Evolutionary conservation across 2,113 vertebrate species (phyloP), one percentile per base, ranked within the genome.

Genomic region (Euleptes europaea): DNA sequence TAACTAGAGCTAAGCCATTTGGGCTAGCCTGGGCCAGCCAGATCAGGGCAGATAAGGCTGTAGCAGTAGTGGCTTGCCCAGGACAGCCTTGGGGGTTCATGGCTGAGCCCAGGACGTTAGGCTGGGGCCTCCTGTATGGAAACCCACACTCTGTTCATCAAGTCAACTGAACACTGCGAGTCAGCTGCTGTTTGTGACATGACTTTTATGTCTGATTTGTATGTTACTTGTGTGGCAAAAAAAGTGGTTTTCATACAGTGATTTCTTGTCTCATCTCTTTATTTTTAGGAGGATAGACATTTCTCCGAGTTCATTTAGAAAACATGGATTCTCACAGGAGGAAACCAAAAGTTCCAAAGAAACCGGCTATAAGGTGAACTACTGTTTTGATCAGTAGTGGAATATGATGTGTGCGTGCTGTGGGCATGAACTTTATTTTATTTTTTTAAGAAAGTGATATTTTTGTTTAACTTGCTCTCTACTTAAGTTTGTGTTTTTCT

Each of bases 261-360:
- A 42, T 40, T n/a, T 49, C 54, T 4, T 73, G 71, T 4, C 80
- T 21, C 85, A 0, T 21, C 73, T 49, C 7, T 86, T 71, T 66
- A 0, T 86, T 82, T 91, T 5, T 88, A 99, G 99, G 97, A 97
- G 98, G 97, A 99, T 99, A 96, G 99, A 99, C 97, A 98, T 99
- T 97, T 99, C 98, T 96, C 98, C 98, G 93, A 99, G 99, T 98
- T 98, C 98, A 96, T 99, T 99, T 98, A 99, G 97, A 97, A 99
- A 98, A 96, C 98, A 98, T 97, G 97, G 98, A 95, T 98, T 98
- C 94, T 95, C 98, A 95, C 98, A 98, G 95, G 99, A 99, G 92
- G 98, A 98, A 93, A 95, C 97, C 94, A 99, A 99, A 98, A 97
- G 95, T 93, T 96, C 98, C 95, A 97, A 97, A 94, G 99, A 99